These are phyloP conservation scores for Orcinus orca DNA, from an alignment of 2,113 vertebrate species.

Conservation along the genomic window DNA sequence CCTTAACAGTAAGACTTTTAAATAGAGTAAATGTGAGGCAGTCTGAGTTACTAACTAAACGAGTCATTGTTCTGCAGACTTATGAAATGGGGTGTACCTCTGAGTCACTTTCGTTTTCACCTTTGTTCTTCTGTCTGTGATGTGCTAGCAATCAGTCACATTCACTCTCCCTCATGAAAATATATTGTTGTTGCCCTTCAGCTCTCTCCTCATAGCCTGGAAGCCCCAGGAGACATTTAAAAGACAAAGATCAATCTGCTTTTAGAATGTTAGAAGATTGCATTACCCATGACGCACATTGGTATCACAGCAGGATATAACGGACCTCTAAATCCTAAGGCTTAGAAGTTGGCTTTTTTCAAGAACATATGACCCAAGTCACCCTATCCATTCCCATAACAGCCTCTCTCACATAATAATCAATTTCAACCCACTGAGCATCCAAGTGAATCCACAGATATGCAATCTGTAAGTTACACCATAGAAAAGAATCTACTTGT, in stretches of 20 bases:
- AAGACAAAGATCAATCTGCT: slow-evolving; percentile 55
- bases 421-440: background rate
- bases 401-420: slow-evolving; percentile 2
- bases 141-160: slow-evolving; percentile 2
- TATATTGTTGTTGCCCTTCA: slow-evolving; percentile 46
- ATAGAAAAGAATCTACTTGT: background rate
- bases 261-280: slow-evolving; percentile 54
- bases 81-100: background rate
- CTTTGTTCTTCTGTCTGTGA: slow-evolving; percentile 13
- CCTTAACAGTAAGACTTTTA: background rate
- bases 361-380: background rate
- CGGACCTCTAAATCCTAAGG: background rate
- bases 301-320: background rate
- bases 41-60: background rate
- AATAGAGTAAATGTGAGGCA: background rate
- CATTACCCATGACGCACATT: background rate
- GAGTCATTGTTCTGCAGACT: background rate
- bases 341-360: background rate
- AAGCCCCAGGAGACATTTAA: slow-evolving; percentile 33
- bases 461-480: background rate
- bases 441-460: background rate
- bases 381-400: background rate
- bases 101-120: slow-evolving; percentile 17
- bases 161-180: slow-evolving; percentile 44
- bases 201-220: background rate